Base-by-base conservation (phyloP, 2,113 vertebrate species). In the Cyprinus carpio region DNA sequence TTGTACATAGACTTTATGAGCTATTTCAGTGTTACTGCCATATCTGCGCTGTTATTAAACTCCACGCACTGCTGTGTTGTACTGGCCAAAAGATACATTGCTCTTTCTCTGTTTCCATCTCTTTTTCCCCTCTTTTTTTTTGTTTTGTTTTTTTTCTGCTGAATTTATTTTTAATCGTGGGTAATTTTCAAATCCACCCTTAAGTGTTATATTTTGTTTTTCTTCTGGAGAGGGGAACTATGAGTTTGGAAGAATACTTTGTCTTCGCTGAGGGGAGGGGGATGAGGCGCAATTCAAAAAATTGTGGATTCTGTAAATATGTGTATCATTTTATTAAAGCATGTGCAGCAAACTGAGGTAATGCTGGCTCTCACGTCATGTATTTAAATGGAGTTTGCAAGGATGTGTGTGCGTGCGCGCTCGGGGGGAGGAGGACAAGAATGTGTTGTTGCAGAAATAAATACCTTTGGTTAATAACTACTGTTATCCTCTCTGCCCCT, bases 11-110 rank as follows among this genome's bases (percentile, higher is more conserved):
- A 95, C 95, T 95, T 93, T 95, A 95, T 92, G 93, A 96, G 94
- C 93, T 94, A 94, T 94, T 82, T 97, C 97, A 97, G 97, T 99
- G 96, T 98, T 98, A 97, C 97, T 98, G 97, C 97, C 97, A 96
- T 96, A 93, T 94, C 93, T 94, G 96, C 96, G 95, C 97, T 93
- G 92, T 92, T 90, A 89, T 90, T 94, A 94, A 96, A 94, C 95
- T 94, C 94, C 94, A 95, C 94, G 94, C 95, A 94, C 93, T 93
- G 93, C 92, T 92, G 93, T 94, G 95, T 94, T 94, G 92, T 96
- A 93, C 95, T 94, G 96, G 96, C 96, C 96, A 97, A 97, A 96
- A 87, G 91, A 93, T 89, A 90, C 90, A 88, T 95, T 91, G 91
- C 84, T 94, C 93, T 91, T 58, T 92, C 89, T 92, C 67, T 62